These are phyloP conservation scores for Betta splendens DNA, from an alignment of 2,797 vertebrate species.

Conservation along the genomic window DNA sequence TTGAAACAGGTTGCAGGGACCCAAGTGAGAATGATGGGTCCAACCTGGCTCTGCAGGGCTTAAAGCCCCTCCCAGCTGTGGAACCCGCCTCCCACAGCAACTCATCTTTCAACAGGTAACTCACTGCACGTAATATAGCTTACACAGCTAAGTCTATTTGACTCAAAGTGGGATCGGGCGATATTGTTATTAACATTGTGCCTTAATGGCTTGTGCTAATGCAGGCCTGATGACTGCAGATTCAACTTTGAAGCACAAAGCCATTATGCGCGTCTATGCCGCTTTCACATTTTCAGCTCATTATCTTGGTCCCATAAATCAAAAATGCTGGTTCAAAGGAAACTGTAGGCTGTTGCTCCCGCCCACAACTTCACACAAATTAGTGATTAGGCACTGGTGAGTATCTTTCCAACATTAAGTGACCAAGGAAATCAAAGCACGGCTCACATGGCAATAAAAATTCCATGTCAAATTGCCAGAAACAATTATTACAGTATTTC, in stretches of 20 bases:
- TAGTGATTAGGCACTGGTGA: background rate
- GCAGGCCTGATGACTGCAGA: background rate
- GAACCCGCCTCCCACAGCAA: too few relatives aligned
- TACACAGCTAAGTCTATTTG: slow-evolving; percentile 2
- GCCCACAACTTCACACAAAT: background rate
- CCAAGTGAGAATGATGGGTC: too few relatives aligned
- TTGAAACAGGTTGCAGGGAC: too few relatives aligned
- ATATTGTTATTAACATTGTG: slow-evolving; percentile 1
- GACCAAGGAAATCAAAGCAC: background rate
- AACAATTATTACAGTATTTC: background rate
- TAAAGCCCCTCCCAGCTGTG: too few relatives aligned
- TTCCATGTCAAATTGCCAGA: background rate
- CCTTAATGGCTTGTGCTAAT: slow-evolving; percentile 6
- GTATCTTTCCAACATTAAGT: background rate
- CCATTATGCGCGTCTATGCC: background rate
- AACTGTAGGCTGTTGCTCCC: background rate
- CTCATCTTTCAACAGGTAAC: too few relatives aligned
- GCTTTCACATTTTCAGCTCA: slow-evolving; percentile 1
- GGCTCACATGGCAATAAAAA: background rate
- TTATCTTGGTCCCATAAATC: slow-evolving; percentile 5
- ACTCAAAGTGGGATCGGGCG: slow-evolving; percentile 1
- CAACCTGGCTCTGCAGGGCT: too few relatives aligned
- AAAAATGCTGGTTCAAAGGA: slow-evolving; percentile 18
- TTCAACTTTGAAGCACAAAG: slow-evolving; percentile 13
- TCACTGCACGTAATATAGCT: too few relatives aligned